Conservation (phyloP, 2,888 invertebrate species). For the Nemotelus pantherinus region DNA sequence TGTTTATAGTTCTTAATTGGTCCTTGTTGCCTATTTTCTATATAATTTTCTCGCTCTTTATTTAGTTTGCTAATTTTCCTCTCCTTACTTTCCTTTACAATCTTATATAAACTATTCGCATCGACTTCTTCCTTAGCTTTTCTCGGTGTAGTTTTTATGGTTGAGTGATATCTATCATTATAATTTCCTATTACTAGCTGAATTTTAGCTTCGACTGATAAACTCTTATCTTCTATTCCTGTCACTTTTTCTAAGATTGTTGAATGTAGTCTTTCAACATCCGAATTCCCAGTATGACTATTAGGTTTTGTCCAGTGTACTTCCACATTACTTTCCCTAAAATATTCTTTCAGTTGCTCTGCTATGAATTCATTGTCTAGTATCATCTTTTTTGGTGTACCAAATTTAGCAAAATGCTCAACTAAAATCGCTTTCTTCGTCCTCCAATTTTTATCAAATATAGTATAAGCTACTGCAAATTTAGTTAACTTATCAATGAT, state of each 20-base stretch:
- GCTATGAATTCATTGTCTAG: constrained; percentile 49
- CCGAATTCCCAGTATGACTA: constrained; percentile 15
- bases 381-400: constrained; percentile 47
- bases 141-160: constrained; percentile 47
- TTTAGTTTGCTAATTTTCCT: constrained; percentile 45
- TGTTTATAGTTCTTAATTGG: neutral
- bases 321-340: constrained; percentile 45
- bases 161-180: constrained; percentile 50
- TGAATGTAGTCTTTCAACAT: constrained; percentile 47
- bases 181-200: constrained; percentile 49
- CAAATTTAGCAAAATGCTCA: constrained; percentile 35
- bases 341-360: constrained; percentile 42
- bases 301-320: constrained; percentile 47
- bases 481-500: constrained; percentile 48
- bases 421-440: constrained; percentile 2
- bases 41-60: constrained; percentile 41
- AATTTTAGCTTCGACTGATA: constrained; percentile 48
- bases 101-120: constrained; percentile 7
- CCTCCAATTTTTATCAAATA: constrained; percentile 47
- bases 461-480: neutral
- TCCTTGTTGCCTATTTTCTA: constrained; percentile 45
- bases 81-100: constrained; percentile 39
- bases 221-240: constrained; percentile 45
- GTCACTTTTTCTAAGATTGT: constrained; percentile 50
- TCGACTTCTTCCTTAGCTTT: constrained; percentile 47